Evolutionary conservation across 2,888 invertebrate species (phyloP), one percentile per base, ranked within the genome.

Genomic region (Agrochola circellaris): DNA sequence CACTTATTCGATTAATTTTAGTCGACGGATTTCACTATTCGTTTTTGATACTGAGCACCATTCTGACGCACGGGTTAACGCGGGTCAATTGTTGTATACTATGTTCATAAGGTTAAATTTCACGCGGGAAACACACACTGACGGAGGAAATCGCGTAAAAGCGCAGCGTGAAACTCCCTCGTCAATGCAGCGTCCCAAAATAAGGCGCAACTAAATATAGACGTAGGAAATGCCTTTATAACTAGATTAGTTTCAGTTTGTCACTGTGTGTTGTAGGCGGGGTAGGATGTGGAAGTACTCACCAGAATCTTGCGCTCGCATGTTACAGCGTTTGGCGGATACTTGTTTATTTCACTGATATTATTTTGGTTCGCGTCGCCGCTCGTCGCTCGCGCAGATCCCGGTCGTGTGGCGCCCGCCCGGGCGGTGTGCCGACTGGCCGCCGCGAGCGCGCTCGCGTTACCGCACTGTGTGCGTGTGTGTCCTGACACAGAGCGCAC

Each of bases 351-450:
- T 94, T 95, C 95, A 95, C 94, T 94, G 94, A 92, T 94, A 94
- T 93, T 93, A 93, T 94, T 93, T 92, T 92, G 86, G 91, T 93
- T 93, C 91, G 93, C 89, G 92, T 92, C 89, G 93, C 94, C 94
- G 92, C 89, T 91, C 87, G 92, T 92, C 95, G 95, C 96, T 93
- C 91, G 96, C 96, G 95, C 96, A 94, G 96, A 96, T 92, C 92
- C 96, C 94, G 96, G 96, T 96, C 96, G 96, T 96, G 95, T 95
- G 96, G 96, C 96, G 94, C 96, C 96, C 96, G 96, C 96, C 96
- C 96, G 96, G 96, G 96, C 96, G 96, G 96, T 92, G 91, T 93
- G 96, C 96, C 96, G 96, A 96, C 96, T 96, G 96, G 90, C 92
- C 92, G 89, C 84, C 85, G 79, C 82, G 72, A 81, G 82, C 85